Evolutionary conservation across 1,140 invertebrate genomes (phyloP), one percentile per base, ranked within the genome.

Genomic region (Drosophila arawakana): DNA sequence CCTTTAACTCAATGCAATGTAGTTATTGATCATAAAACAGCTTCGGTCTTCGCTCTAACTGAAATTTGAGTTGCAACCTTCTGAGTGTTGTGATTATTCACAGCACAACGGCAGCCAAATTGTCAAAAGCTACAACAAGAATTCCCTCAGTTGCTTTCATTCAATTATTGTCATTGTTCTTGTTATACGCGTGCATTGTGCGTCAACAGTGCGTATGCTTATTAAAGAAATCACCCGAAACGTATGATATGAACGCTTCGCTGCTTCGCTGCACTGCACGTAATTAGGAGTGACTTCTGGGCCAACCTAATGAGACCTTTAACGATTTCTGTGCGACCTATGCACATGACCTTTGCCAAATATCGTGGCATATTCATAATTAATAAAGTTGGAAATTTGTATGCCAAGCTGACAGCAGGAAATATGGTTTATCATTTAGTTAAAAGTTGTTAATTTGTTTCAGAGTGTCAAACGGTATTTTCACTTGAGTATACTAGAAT

Each of bases 171-270:
- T 30, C 30, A 8, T 34, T 15, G 11, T 52, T 7, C 25, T 13
- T 8, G 50, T 34, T 35, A n/a, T 30, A 11, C 1, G 7, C 9
- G 50, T 52, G 50, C 25, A 25, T 25, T 52, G 11, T 52, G 50
- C 34, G 30, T 6, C 50, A 54, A 54, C 50, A 37, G 50, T 54
- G 34, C 50, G 50, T 35, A 54, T 35, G 50, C 50, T 7, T 54
- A 54, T 35, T 54, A 35, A 54, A 37, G 30, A 34, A 13, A 50
- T 52, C 49, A 52, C 7, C 50, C 15, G 13, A 46, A 47, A 47
- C 6, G 41, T 5, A 10, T 43, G 41, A 43, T 43, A 43, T n/a
- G 41, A 5, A 13, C n/a, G 5, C 41, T 43, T 13, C 11, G 4
- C 3, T 43, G 5, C 41, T 43, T 43, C 11, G 4, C 10, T 41